phyloP scores from a whole-genome alignment of 2,888 invertebrate genomes.

The Tribolium freemani region DNA sequence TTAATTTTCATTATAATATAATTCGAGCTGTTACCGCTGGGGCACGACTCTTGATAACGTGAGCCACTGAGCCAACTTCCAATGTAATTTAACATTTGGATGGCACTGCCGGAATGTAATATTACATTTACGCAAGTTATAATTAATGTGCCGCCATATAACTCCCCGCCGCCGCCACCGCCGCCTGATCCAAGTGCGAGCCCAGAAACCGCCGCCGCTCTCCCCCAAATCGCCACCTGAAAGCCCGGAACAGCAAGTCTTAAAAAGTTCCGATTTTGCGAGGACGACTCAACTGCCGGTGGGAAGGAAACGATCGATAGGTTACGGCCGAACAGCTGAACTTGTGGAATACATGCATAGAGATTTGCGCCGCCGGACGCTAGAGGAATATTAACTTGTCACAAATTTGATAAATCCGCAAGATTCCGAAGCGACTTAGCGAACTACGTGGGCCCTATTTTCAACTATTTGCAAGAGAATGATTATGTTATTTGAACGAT shows the following conservation, averaged over 20 bases:
- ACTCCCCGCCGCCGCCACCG: slow-evolving; percentile 43
- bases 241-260: not conserved
- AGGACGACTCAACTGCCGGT: not conserved
- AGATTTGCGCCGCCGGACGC: not conserved
- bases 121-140: slow-evolving; percentile 66
- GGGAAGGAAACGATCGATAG: not conserved
- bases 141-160: slow-evolving; percentile 62
- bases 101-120: slow-evolving; percentile 64
- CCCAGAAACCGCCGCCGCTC: slow-evolving; percentile 31
- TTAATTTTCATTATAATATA: slow-evolving; percentile 63
- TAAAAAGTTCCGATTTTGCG: not conserved
- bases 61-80: slow-evolving; percentile 60
- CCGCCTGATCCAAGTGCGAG: slow-evolving; percentile 34
- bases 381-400: not conserved
- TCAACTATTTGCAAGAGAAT: not conserved
- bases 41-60: slow-evolving; percentile 58
- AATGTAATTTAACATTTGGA: slow-evolving; percentile 65
- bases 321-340: not conserved
- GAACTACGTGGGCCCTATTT: not conserved
- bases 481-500: too few species aligned
- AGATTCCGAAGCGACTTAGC: not conserved
- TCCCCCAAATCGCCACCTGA: slow-evolving; percentile 1
- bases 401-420: not conserved
- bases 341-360: not conserved
- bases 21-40: slow-evolving; percentile 57